These are phyloP conservation scores for Sesia bembeciformis DNA, from an alignment of 2,888 invertebrate genomes.

Conservation along the genomic window DNA sequence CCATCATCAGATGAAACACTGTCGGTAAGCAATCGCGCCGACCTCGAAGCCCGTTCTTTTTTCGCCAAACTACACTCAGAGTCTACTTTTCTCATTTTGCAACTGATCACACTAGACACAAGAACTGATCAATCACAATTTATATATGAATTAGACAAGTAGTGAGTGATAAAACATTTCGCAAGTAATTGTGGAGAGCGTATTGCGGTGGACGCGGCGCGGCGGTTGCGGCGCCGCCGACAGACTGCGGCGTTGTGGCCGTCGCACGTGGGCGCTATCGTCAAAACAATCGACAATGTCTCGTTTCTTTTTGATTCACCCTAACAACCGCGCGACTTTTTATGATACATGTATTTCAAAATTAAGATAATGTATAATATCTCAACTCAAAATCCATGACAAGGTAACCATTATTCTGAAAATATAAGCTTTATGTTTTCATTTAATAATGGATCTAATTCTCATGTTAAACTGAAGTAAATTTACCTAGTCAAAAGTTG, in stretches of 20 bases:
- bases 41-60: constrained; percentile 36
- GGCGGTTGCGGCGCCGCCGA: constrained; percentile 34
- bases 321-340: background rate
- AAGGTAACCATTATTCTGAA: too few species aligned
- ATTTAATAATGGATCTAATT: too few species aligned
- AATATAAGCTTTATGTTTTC: too few species aligned
- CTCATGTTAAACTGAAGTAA: too few species aligned
- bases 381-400: too few species aligned
- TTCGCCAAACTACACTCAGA: constrained; percentile 37
- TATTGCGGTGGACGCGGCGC: constrained; percentile 16
- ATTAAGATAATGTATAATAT: background rate
- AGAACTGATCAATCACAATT: constrained; percentile 19
- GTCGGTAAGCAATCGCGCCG: constrained; percentile 48
- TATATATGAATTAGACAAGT: constrained; percentile 17
- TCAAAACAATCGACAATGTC: constrained; percentile 31
- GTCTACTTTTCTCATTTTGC: constrained; percentile 49
- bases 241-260: constrained; percentile 34
- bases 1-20: constrained; percentile 64
- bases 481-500: too few species aligned
- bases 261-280: constrained; percentile 44
- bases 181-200: constrained; percentile 19
- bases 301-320: too few species aligned
- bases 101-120: constrained; percentile 27
- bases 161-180: constrained; percentile 39
- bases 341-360: background rate